phyloP scores from a whole-genome alignment of 2,888 invertebrate genomes.

The Malthinus flaveolus region DNA sequence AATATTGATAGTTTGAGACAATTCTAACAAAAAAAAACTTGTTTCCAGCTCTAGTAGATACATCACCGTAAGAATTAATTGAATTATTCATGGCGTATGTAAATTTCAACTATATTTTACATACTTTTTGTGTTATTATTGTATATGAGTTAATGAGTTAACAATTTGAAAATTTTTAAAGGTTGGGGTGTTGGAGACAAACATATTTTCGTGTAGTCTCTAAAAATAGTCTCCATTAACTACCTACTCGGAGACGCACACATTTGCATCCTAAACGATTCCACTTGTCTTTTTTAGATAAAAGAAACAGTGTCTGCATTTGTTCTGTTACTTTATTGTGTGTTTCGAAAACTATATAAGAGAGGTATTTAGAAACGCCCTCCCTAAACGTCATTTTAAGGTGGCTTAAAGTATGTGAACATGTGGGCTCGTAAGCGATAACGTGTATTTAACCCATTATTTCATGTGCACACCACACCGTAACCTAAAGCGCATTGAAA shows the following conservation, averaged over 20 bases:
- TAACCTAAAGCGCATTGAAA: background rate
- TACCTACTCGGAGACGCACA: conserved; percentile 18
- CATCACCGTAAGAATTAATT: too few species aligned
- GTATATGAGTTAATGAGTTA: too few species aligned
- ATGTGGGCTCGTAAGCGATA: conserved; percentile 1
- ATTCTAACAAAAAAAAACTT: too few species aligned
- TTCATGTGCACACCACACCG: background rate
- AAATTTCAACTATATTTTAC: too few species aligned
- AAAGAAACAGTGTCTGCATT: conserved; percentile 1
- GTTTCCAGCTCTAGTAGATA: too few species aligned
- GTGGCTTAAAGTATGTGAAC: conserved; percentile 2
- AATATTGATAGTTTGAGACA: too few species aligned
- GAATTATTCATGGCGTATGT: too few species aligned
- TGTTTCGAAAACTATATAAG: conserved; percentile 6
- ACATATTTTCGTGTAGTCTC: conserved; percentile 9
- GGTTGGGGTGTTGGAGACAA: conserved; percentile 13
- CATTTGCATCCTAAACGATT: conserved; percentile 6
- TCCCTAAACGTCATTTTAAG: conserved; percentile 5
- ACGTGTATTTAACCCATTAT: conserved; percentile 9
- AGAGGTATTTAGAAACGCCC: conserved; percentile 7
- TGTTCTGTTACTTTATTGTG: conserved; percentile 1
- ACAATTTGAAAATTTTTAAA: too few species aligned
- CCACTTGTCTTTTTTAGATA: conserved; percentile 7
- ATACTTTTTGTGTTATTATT: too few species aligned
- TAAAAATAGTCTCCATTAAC: conserved; percentile 23